Conservation (phyloP, 2,797 vertebrate genomes). For the Amblyopsis hoosieri region DNA sequence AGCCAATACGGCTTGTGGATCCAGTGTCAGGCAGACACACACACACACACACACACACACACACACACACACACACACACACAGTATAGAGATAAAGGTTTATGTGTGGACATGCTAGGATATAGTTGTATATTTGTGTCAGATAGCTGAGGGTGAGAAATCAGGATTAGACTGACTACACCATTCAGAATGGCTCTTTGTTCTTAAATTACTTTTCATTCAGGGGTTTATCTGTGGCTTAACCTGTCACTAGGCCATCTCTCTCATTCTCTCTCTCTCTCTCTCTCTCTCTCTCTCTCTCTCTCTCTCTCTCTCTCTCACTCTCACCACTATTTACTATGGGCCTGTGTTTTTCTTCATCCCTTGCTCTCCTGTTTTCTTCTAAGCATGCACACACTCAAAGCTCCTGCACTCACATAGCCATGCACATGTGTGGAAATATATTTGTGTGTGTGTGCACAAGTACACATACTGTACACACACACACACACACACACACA, state of each 20-base stretch:
- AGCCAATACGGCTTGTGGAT: slow-evolving; percentile 37
- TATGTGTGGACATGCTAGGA: slow-evolving; percentile 27
- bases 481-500: slow-evolving; percentile 14
- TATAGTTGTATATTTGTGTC: slow-evolving; percentile 40
- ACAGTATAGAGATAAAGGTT: slow-evolving; percentile 37
- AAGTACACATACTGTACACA: slow-evolving; percentile 13
- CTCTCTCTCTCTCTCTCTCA: background rate
- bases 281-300: slow-evolving; percentile 16
- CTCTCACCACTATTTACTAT: slow-evolving; percentile 8
- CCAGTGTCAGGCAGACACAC: slow-evolving; percentile 35
- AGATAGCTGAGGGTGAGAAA: slow-evolving; percentile 39
- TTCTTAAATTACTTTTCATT: slow-evolving; percentile 12
- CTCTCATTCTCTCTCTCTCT: slow-evolving; percentile 3
- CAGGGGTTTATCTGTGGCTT: slow-evolving; percentile 6
- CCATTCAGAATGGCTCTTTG: slow-evolving; percentile 28
- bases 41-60: slow-evolving; percentile 26
- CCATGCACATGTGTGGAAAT: background rate
- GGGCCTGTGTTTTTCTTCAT: slow-evolving; percentile 21
- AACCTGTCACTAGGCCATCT: slow-evolving; percentile 16
- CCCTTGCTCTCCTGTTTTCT: background rate
- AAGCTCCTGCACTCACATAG: slow-evolving; percentile 13
- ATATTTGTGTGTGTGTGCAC: background rate
- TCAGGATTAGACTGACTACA: slow-evolving; percentile 18
- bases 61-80: slow-evolving; percentile 33
- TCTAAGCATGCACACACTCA: background rate